A percentile compares a stretch with the other conserved stretches of the same genome.
Evolutionary conservation across 2,888 invertebrate genomes (phyloP).

Genomic region (Trachelus tabidus): DNA sequence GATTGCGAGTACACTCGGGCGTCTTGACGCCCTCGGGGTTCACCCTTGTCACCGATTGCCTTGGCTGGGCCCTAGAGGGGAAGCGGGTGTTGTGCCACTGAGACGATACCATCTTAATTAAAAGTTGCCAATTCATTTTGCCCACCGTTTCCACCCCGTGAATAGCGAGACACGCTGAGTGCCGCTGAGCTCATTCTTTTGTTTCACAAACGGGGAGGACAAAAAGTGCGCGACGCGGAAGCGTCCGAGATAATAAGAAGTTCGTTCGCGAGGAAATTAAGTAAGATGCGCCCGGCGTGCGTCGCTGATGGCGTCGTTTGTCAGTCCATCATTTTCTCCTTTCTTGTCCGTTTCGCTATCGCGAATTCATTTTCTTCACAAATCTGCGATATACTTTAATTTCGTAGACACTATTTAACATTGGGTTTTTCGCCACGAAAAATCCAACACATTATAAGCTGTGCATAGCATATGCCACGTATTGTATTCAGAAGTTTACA

Average conservation of each 20-base stretch:
- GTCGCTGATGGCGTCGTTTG: conserved; percentile 5
- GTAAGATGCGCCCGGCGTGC: conserved; percentile 36
- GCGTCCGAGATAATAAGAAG: conserved; percentile 54
- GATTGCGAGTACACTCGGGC: not conserved
- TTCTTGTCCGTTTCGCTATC: not conserved
- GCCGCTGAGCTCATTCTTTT: conserved; percentile 47
- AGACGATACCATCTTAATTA: conserved; percentile 65
- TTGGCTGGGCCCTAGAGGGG: not conserved
- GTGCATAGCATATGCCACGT: not conserved
- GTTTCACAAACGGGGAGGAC: conserved; percentile 46
- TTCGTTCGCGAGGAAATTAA: conserved; percentile 58
- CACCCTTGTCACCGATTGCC: not conserved
- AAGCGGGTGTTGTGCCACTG: conserved; percentile 18
- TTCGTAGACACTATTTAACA: not conserved
- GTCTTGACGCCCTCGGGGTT: not conserved
- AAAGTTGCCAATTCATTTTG: conserved; percentile 66
- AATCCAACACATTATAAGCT: not conserved
- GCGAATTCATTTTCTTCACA: not conserved
- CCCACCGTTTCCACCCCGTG: conserved; percentile 49
- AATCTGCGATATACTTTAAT: not conserved
- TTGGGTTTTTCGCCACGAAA: too few species aligned
- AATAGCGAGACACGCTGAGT: conserved; percentile 27
- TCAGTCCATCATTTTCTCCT: not conserved
- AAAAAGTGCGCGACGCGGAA: conserved; percentile 39
- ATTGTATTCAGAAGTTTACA: not conserved